Evolutionary conservation across 2,797 vertebrate genomes (phyloP).

Genomic region (Urocyon cinereoargenteus): DNA sequence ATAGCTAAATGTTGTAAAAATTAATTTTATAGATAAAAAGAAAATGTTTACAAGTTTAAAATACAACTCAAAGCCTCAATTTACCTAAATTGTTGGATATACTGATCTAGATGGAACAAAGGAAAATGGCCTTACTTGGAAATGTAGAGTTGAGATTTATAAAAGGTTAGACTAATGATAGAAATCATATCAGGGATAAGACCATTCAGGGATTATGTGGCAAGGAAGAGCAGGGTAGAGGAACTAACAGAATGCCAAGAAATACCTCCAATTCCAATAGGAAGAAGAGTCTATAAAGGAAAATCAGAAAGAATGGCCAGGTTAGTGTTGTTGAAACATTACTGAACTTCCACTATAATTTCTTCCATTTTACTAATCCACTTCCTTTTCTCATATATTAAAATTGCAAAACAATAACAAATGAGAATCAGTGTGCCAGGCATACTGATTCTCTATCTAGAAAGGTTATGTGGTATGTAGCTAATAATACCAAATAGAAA

Average conservation of each 20-base stretch:
- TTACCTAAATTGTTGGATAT: not conserved
- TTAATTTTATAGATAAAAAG: conserved; percentile 34
- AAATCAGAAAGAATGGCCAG: not conserved
- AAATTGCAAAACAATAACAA: not conserved
- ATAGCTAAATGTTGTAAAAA: not conserved
- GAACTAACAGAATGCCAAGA: not conserved
- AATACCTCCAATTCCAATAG: not conserved
- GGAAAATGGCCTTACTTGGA: not conserved
- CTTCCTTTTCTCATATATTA: not conserved
- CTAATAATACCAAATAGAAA: not conserved
- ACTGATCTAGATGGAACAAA: not conserved
- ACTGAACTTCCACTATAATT: not conserved
- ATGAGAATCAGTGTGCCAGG: not conserved
- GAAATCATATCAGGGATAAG: not conserved
- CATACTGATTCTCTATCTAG: not conserved
- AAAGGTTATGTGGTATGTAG: not conserved
- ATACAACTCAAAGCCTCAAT: not conserved
- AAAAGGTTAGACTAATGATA: not conserved
- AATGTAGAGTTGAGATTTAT: not conserved
- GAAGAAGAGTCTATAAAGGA: not conserved
- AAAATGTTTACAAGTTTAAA: conserved; percentile 22
- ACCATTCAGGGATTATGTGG: not conserved
- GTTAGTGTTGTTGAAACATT: not conserved
- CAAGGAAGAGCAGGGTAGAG: not conserved
- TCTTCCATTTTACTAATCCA: not conserved